Base-by-base conservation (phyloP, 1,140 invertebrate species). In the Muscidifurax raptorellus region DNA sequence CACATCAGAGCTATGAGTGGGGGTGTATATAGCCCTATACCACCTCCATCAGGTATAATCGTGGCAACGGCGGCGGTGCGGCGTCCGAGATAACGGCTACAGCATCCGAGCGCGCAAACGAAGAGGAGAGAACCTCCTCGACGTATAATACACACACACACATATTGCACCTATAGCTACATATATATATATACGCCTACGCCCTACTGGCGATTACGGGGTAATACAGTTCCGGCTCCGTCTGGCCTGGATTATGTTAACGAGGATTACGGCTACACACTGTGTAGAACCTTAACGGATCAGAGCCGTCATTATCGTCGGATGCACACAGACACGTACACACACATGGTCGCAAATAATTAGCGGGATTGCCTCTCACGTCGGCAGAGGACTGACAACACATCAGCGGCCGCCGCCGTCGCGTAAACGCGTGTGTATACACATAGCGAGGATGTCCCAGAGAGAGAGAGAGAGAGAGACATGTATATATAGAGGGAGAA, bases 201-300 rank as follows among this genome's bases (percentile, higher is more conserved):
- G 36, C 36, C 9, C 36, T 40, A 40, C 52, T n/a, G 22, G 52
- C 52, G 52, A 59, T 59, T 59, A 59, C 52, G n/a, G 15, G 52
- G 52, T 59, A 59, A 59, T n/a, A 7, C 22, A 59, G 52, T n/a
- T 59, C 52, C 52, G 52, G 22, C 52, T 59, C 18, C 22, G 2
- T 59, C 52, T 59, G 52, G 52, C 52, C 52, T 59, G 52, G 52
- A 59, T 59, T 59, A 59, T 59, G 52, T 59, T 59, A 59, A 59
- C 52, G 52, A 59, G 52, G 52, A 59, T 59, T 59, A 59, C 52
- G 52, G 2, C 15, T 59, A n/a, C 52, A n/a, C 22, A 7, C 52
- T 59, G 13, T 13, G 13, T 47, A 2, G 44, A 15, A 13, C 44
- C 15, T 52, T 22, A 52, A 22, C 18, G 15, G 47, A 52, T 52